Evolutionary conservation across 2,888 invertebrate genomes (phyloP).

Genomic region (Ceratothoa steindachneri): DNA sequence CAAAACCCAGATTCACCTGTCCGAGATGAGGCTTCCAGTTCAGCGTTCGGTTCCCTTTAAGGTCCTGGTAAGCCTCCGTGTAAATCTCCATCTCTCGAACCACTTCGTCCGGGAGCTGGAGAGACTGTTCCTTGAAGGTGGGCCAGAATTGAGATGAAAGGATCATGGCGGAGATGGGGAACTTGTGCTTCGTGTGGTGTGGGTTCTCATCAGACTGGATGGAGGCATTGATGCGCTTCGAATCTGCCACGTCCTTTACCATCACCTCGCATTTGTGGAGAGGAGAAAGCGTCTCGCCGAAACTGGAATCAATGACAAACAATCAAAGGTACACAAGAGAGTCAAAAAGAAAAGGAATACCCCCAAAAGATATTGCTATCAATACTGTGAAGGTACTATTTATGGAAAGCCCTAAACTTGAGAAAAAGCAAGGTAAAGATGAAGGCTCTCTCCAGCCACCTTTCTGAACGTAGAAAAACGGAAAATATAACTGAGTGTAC

Average conservation of each 20-base stretch:
- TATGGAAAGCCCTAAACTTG: no score
- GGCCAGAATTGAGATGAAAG: slow-evolving; percentile 99
- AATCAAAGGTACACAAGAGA: neutral
- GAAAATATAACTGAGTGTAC: no score
- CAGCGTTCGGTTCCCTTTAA: slow-evolving; percentile 77
- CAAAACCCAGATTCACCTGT: no score
- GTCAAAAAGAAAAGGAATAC: no score
- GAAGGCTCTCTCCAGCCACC: no score
- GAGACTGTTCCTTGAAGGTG: slow-evolving; percentile 86
- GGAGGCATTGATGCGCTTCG: slow-evolving; percentile 83
- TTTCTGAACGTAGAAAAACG: no score
- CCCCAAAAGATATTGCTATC: no score
- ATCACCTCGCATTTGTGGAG: slow-evolving; percentile 97
- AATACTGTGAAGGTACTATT: no score
- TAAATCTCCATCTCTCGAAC: slow-evolving; percentile 76
- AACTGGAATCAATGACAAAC: slow-evolving; percentile 56
- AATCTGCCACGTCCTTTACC: slow-evolving; percentile 95
- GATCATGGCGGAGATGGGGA: slow-evolving; percentile 72
- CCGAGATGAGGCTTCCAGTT: slow-evolving; percentile 93
- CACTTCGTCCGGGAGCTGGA: slow-evolving; percentile 76
- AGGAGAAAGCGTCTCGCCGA: slow-evolving; percentile 78
- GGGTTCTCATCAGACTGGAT: slow-evolving; percentile 59
- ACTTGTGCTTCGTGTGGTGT: slow-evolving; percentile 49
- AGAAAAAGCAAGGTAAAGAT: no score
- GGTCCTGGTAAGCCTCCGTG: slow-evolving; percentile 62